Percentiles rank a stretch among this genome's conserved stretches.
phyloP scores from a whole-genome alignment of 1,140 invertebrate genomes.

The Solenopsis fugax region DNA sequence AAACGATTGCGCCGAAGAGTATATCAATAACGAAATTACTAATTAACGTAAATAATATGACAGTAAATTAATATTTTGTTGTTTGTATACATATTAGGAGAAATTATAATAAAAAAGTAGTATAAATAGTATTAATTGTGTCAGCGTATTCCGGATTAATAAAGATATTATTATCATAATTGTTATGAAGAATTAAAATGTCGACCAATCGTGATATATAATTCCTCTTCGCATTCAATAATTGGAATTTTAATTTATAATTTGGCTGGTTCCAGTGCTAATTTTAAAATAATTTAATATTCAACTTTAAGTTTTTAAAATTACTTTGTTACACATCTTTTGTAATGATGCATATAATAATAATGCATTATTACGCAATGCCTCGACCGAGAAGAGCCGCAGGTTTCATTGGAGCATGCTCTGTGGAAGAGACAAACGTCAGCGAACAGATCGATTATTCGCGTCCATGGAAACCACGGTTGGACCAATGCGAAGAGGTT shows the following conservation, averaged over 20 bases:
- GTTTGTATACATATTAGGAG: neutral
- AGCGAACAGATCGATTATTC: conserved; percentile 83
- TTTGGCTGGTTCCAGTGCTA: too few relatives aligned
- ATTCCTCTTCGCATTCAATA: neutral
- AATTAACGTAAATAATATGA: conserved; percentile 53
- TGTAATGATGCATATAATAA: conserved; percentile 31
- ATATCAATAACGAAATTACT: conserved; percentile 41
- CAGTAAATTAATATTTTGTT: conserved; percentile 49
- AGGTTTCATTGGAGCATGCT: conserved; percentile 78
- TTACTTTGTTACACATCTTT: neutral
- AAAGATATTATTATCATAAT: conserved; percentile 1
- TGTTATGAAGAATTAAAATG: neutral
- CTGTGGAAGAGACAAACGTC: conserved; percentile 78
- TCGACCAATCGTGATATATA: neutral
- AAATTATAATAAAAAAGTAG: conserved; percentile 1
- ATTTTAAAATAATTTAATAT: neutral
- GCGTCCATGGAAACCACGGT: conserved; percentile 85
- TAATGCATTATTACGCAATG: conserved; percentile 49
- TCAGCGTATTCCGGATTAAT: neutral
- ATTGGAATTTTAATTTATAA: neutral
- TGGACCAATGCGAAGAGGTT: conserved; percentile 81
- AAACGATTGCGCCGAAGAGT: conserved; percentile 30
- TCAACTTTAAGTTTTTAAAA: neutral
- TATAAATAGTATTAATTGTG: conserved; percentile 28
- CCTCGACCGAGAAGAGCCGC: conserved; percentile 30